A percentile compares a stretch with the other conserved stretches of the same genome.
These are phyloP conservation scores for Sogatella furcifera DNA, from an alignment of 1,140 invertebrate species.

Conservation along the genomic window DNA sequence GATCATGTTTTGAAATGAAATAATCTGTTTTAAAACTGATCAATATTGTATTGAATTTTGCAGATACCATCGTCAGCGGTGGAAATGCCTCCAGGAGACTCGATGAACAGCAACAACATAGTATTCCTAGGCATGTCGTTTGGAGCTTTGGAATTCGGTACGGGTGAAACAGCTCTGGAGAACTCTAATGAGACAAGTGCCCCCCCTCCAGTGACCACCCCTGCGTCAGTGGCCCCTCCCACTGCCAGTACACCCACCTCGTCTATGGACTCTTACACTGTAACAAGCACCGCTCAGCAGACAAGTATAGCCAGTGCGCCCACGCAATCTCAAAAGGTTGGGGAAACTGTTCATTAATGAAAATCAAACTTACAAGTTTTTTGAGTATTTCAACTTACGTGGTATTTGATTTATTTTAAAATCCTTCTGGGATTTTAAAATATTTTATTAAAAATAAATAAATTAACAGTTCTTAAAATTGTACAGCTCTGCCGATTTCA, in stretches of 20 bases:
- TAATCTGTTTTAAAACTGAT: constrained; percentile 4
- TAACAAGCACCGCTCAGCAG: constrained; percentile 5
- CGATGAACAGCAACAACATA: constrained; percentile 56
- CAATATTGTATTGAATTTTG: constrained; percentile 16
- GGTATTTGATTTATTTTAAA: too few species aligned
- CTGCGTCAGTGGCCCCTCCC: constrained; percentile 18
- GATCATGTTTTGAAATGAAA: too few species aligned
- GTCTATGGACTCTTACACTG: background rate
- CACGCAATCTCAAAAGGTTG: constrained; percentile 10
- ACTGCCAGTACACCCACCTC: background rate
- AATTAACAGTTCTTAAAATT: too few species aligned
- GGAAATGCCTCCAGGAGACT: constrained; percentile 87
- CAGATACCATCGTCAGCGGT: constrained; percentile 87
- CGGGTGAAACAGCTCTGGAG: constrained; percentile 40
- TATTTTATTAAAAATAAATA: too few species aligned
- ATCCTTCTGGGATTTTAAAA: too few species aligned
- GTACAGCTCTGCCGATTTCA: too few species aligned
- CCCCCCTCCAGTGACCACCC: constrained; percentile 22
- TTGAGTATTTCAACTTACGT: too few species aligned
- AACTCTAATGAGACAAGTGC: constrained; percentile 33
- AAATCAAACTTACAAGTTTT: too few species aligned
- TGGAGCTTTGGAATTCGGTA: constrained; percentile 78
- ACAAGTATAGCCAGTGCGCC: constrained; percentile 2
- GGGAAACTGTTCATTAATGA: too few species aligned
- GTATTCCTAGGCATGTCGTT: constrained; percentile 80